A percentile compares a stretch with the other conserved stretches of the same genome.
phyloP scores from a whole-genome alignment of 2,113 vertebrate genomes.

The Strigops habroptila region DNA sequence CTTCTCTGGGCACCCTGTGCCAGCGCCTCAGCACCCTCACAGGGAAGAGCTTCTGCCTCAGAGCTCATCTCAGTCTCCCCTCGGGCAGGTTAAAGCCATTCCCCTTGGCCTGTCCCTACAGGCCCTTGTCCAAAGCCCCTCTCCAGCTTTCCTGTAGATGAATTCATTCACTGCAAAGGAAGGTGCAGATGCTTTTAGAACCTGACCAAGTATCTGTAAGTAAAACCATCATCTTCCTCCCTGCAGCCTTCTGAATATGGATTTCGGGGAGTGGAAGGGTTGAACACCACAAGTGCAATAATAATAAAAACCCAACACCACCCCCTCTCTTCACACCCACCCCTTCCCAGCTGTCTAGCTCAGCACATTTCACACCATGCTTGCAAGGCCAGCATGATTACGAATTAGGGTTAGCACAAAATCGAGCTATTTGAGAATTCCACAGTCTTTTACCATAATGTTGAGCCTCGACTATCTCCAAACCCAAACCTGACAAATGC shows the following conservation, averaged over 20 bases:
- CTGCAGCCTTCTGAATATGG: neutral
- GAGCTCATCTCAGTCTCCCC: no score
- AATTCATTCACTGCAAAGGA: neutral
- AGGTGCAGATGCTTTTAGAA: neutral
- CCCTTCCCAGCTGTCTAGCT: conserved; percentile 61
- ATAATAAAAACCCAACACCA: conserved; percentile 39
- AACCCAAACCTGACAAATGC: neutral
- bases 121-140: no score
- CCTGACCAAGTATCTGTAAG: neutral
- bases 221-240: neutral
- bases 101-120: no score
- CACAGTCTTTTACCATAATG: neutral
- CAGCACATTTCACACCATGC: conserved; percentile 46
- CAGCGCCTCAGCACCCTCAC: no score
- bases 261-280: conserved; percentile 13
- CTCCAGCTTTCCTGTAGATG: no score
- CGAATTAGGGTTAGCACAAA: conserved; percentile 40
- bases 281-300: conserved; percentile 49
- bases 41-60: no score
- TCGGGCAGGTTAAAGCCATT: no score
- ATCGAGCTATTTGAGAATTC: neutral
- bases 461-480: neutral
- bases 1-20: no score
- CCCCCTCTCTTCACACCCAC: conserved; percentile 57
- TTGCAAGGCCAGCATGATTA: conserved; percentile 58